Evolutionary conservation across 37 sponge, comb jelly and placozoan species (phyloP), one percentile per base, ranked within the genome.

Genomic region (Chondrosia reniformis): DNA sequence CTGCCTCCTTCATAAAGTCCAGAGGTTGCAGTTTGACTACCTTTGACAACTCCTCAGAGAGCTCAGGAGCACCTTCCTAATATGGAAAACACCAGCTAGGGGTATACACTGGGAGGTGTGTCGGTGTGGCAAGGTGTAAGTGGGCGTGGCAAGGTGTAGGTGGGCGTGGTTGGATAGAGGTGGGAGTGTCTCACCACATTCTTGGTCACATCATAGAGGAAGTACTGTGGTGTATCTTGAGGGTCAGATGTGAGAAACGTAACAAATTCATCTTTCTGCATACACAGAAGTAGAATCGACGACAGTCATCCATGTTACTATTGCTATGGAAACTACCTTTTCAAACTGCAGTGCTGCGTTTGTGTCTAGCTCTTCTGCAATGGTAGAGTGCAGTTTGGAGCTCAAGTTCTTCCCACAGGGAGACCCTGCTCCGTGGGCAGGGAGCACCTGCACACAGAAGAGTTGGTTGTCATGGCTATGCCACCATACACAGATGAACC

Each of bases 361-460:
- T 46, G 84, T 94, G 33, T 45, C 61, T 42, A 74, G 88, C 77
- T 94, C 84, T 27, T 85, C 76, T 15, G 89, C 95, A 63, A 94
- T 91, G 57, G 89, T 94, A 41, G 91, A 91, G 77, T 78, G 88
- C 28, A 94, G 84, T 19, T 74, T 89, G 32, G 65, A 43, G 36
- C 86, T 64, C 38, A 94, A 72, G 80, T 83, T 85, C 80, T 91
- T 87, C 0, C 95, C 95, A 91, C 95, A 94, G 0, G 95, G 95
- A 62, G 95, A 94, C 0, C 95, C 95, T 40, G 91, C 89, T 34
- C 95, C 95, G 44, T 94, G 95, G 32, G 95, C 92, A 34, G 95
- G 95, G 55, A 89, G 88, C 37, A 94, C 88, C 88, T 91, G 63
- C 5, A 45, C n/a, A 27, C 24, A 58, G 9, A 7, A 49, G 52